Conservation (phyloP, 2,888 invertebrate genomes). For the Aphidoletes aphidimyza region DNA sequence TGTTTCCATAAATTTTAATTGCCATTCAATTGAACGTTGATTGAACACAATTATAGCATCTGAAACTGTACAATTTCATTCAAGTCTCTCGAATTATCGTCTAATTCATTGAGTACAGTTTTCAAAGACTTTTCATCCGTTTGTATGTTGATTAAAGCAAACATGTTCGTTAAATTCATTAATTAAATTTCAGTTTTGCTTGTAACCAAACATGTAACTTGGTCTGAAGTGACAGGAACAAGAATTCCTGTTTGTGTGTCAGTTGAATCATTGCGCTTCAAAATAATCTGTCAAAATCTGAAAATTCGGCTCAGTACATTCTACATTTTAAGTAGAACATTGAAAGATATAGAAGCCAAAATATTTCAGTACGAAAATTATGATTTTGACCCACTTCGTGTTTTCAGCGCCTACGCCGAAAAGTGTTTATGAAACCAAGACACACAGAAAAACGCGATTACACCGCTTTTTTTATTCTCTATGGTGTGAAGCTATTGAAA, state of each 20-base stretch:
- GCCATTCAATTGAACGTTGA: constrained; percentile 22
- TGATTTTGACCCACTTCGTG: constrained; percentile 10
- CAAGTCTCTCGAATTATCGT: neutral
- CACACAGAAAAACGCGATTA: too few species aligned
- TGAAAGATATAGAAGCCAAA: constrained; percentile 1
- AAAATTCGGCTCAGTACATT: neutral
- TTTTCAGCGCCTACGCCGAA: neutral
- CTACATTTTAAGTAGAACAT: neutral
- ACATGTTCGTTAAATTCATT: neutral
- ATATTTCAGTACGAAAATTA: neutral
- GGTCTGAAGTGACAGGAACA: neutral
- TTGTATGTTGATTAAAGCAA: too few species aligned
- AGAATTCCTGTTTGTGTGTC: neutral
- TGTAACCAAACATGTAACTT: neutral
- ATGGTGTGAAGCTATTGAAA: neutral
- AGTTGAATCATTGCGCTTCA: neutral
- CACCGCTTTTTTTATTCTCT: too few species aligned
- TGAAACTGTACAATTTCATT: neutral
- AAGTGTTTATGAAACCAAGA: neutral
- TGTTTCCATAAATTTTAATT: constrained; percentile 29
- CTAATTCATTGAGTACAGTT: neutral
- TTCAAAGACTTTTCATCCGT: neutral
- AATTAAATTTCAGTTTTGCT: constrained; percentile 6
- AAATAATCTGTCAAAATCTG: constrained; percentile 5
- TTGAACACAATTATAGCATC: neutral